A percentile compares a stretch with the other conserved stretches of the same genome.
Evolutionary conservation across 1,140 invertebrate genomes (phyloP).

Genomic region (Augochlora pura): DNA sequence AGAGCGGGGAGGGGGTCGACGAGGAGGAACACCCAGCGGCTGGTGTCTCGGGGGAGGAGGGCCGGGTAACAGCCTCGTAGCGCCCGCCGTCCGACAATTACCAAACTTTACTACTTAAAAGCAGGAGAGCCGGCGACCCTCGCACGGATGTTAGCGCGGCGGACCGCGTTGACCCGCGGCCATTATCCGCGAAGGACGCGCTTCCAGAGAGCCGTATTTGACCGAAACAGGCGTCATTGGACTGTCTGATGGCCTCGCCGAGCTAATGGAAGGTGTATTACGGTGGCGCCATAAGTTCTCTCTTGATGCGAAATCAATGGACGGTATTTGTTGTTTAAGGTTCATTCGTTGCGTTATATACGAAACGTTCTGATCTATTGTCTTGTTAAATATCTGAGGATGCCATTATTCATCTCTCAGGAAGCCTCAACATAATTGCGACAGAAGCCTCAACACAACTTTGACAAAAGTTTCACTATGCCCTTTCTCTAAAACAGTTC

Average conservation of each 20-base stretch:
- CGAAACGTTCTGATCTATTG: too few relatives aligned
- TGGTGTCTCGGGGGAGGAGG: not conserved
- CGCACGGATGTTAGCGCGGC: not conserved
- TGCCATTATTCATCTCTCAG: too few relatives aligned
- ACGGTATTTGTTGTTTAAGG: too few relatives aligned
- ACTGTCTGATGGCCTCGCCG: slow-evolving; percentile 9
- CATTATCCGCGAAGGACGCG: slow-evolving; percentile 18
- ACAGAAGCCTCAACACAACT: too few relatives aligned
- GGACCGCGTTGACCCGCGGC: not conserved
- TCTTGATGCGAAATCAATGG: too few relatives aligned
- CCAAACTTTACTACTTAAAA: slow-evolving; percentile 48
- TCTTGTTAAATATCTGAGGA: too few relatives aligned
- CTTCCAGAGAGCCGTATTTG: not conserved
- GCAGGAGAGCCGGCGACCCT: not conserved
- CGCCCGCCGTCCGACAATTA: slow-evolving; percentile 31
- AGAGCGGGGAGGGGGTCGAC: not conserved
- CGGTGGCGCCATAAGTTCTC: too few relatives aligned
- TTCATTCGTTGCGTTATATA: too few relatives aligned
- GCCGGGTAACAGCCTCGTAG: slow-evolving; percentile 18
- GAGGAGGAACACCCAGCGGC: slow-evolving; percentile 15
- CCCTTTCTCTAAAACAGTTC: too few relatives aligned
- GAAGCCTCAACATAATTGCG: too few relatives aligned
- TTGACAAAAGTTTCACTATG: too few relatives aligned
- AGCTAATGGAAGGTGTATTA: slow-evolving; percentile 38
- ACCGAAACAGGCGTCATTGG: slow-evolving; percentile 1